Evolutionary conservation across 2,797 vertebrate genomes (phyloP).

Genomic region (Pseudochaenichthys georgianus): DNA sequence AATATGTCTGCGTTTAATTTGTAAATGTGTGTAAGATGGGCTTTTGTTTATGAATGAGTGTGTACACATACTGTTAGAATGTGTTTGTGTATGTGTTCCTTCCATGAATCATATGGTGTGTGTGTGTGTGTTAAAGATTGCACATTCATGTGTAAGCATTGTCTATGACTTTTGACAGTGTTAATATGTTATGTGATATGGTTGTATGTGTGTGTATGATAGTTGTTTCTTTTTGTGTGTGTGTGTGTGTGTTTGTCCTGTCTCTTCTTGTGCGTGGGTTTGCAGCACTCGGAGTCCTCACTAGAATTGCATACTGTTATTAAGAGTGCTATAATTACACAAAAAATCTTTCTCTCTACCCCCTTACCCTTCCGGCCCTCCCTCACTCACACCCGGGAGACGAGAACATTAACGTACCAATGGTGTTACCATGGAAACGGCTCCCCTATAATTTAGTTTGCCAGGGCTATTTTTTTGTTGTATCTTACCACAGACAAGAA

Average conservation of each 20-base stretch:
- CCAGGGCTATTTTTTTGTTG: constrained; percentile 72
- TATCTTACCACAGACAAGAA: constrained; percentile 46
- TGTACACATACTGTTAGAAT: too few species aligned
- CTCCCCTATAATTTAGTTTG: constrained; percentile 77
- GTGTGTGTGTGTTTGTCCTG: neutral
- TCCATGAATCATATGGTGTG: neutral
- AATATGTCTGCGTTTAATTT: too few species aligned
- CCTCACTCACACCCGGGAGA: constrained; percentile 56
- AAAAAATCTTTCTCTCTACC: constrained; percentile 55
- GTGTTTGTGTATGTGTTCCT: too few species aligned
- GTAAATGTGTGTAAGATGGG: too few species aligned
- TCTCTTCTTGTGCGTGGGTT: constrained; percentile 38
- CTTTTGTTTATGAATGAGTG: too few species aligned
- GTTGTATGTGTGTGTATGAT: neutral
- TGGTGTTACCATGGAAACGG: constrained; percentile 81
- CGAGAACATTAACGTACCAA: constrained; percentile 53
- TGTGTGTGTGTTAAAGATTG: neutral
- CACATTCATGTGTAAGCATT: neutral
- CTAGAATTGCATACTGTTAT: constrained; percentile 70
- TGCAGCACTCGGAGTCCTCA: constrained; percentile 37
- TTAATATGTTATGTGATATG: constrained; percentile 2
- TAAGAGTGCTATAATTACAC: constrained; percentile 73
- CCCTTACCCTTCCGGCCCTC: constrained; percentile 15
- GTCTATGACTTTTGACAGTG: neutral
- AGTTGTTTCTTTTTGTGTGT: neutral